These are phyloP conservation scores for Lydus trimaculatus DNA, from an alignment of 2,888 invertebrate genomes.

Conservation along the genomic window DNA sequence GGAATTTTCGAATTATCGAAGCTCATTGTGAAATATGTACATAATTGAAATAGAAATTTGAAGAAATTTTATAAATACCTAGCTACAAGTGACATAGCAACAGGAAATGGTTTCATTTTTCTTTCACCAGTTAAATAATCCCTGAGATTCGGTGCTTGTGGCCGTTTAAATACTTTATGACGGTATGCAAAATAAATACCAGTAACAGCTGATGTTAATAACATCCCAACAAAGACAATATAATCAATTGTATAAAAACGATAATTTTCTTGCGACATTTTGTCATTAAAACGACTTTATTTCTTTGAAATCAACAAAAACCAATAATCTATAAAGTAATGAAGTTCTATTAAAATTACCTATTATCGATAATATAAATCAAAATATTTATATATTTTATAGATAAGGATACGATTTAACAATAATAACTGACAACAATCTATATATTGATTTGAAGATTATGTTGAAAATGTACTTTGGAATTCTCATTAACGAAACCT, in stretches of 20 bases:
- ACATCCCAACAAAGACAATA: slow-evolving; percentile 73
- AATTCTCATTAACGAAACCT: slow-evolving; percentile 4
- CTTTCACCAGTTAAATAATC: slow-evolving; percentile 82
- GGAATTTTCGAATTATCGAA: neutral
- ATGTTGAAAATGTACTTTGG: neutral
- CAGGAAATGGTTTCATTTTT: slow-evolving; percentile 79
- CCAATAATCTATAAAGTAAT: neutral
- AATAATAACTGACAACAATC: neutral
- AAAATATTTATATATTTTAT: no score
- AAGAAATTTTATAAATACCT: slow-evolving; percentile 63
- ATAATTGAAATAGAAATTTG: neutral
- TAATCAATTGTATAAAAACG: slow-evolving; percentile 66
- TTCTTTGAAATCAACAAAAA: neutral
- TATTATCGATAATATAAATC: neutral
- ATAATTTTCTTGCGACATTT: slow-evolving; percentile 35
- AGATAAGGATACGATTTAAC: no score
- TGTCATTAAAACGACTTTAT: neutral
- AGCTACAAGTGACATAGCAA: slow-evolving; percentile 85
- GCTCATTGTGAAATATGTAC: neutral
- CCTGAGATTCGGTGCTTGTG: slow-evolving; percentile 61
- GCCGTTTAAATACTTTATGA: slow-evolving; percentile 60
- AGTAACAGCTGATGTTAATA: slow-evolving; percentile 76
- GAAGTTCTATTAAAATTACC: no score
- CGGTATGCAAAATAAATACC: slow-evolving; percentile 74
- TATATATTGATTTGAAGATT: neutral